Percentiles rank a stretch among this genome's conserved stretches.
phyloP scores from a whole-genome alignment of 2,113 vertebrate species.

The Ariopsis seemanni region DNA sequence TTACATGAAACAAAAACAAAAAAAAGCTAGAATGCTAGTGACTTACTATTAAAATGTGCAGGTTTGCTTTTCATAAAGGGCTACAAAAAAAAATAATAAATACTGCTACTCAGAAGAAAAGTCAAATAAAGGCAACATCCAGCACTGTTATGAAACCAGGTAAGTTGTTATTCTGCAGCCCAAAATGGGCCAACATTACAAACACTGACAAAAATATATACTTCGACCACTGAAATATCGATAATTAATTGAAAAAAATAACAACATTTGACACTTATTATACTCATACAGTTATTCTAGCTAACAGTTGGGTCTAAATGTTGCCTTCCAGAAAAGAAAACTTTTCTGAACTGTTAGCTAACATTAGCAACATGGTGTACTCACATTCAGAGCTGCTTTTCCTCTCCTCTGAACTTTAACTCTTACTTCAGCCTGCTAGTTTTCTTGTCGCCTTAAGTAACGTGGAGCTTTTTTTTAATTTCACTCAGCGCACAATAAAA shows the following conservation, averaged over 20 bases:
- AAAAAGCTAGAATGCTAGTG: not conserved
- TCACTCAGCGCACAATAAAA: not conserved
- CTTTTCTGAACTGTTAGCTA: not conserved
- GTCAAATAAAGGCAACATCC: no score
- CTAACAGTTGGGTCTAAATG: not conserved
- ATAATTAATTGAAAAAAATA: not conserved
- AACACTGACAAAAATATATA: not conserved
- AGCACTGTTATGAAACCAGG: not conserved
- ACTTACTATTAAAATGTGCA: not conserved
- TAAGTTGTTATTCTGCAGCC: not conserved
- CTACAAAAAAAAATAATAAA: not conserved
- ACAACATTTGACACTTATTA: no score
- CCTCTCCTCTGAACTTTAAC: not conserved
- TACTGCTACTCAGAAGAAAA: not conserved
- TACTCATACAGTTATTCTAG: not conserved
- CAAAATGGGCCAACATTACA: not conserved
- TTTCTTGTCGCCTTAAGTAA: constrained; percentile 5
- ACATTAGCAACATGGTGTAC: not conserved
- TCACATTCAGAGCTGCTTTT: constrained; percentile 13
- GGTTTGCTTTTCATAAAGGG: not conserved
- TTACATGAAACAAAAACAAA: not conserved
- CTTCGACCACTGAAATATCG: not conserved
- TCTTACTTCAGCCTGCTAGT: not conserved
- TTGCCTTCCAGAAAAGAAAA: not conserved
- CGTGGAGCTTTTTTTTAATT: not conserved